Evolutionary conservation across 2,113 vertebrate genomes (phyloP), one percentile per base, ranked within the genome.

Genomic region (Symphodus melops): DNA sequence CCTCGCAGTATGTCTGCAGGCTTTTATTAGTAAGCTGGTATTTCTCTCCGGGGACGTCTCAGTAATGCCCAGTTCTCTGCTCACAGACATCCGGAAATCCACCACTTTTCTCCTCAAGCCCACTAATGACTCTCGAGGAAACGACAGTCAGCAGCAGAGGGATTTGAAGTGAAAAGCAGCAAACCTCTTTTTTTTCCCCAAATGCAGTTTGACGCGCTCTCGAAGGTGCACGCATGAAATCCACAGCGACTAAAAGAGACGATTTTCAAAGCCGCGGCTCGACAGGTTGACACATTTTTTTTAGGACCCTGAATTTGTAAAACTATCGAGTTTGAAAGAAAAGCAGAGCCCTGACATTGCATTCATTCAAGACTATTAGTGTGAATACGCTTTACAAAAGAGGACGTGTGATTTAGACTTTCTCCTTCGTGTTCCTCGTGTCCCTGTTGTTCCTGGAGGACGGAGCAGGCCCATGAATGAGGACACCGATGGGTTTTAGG

Each of bases 91-190:
- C 60, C 80, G 72, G 82, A 89, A 88, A 82, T 88, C 77, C 82
- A 83, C 68, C 53, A 28, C 61, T 84, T 87, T 76, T 85, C 79
- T 68, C 42, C 59, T 80, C 65, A 62, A 77, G 42, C 51, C 54
- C 55, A 44, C 72, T 84, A 88, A 90, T 79, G 77, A 69, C 77
- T 89, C 59, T 77, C 68, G 62, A 84, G 89, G 87, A 92, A 91
- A 85, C 83, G 75, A 23, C 72, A 83, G 82, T 82, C 77, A 75
- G 85, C 85, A 85, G 73, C 78, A 19, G 21, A 48, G 67, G 77
- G 83, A 89, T 86, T 83, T 88, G 14, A 68, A 59, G 60, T 46
- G 16, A 48, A 56, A 80, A 25, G 36, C 44, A 25, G 62, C 42
- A 62, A 74, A 67, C 13, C n/a, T n/a, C 72, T 79, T 82, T 79